phyloP scores from a whole-genome alignment of 1,140 invertebrate species.

The Mercenaria mercenaria region DNA sequence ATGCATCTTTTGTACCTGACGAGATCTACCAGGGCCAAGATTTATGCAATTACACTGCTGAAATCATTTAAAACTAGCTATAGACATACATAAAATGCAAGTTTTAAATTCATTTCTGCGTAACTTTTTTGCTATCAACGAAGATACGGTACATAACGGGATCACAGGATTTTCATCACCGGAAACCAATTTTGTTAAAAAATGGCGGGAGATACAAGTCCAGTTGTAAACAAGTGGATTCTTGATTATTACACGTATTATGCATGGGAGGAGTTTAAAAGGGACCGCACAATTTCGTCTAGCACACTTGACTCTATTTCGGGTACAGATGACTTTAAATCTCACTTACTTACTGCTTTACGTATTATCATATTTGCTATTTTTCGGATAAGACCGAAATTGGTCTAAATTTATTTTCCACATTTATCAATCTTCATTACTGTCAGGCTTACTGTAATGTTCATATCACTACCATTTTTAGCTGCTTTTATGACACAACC shows the following conservation, averaged over 20 bases:
- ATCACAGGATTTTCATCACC: neutral
- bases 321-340: neutral
- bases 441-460: no score
- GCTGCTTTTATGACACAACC: no score
- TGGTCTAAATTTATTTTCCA: neutral
- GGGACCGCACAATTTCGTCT: neutral
- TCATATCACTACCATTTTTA: no score
- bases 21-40: no score
- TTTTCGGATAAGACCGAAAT: neutral
- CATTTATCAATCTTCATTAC: no score
- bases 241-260: neutral
- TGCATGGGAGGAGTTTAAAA: conserved; percentile 15
- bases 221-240: conserved; percentile 20
- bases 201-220: conserved; percentile 27
- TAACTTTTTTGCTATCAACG: no score
- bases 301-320: neutral
- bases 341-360: neutral
- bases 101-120: no score
- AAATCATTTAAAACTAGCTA: no score
- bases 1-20: no score
- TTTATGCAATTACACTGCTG: no score
- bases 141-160: no score
- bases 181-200: neutral
- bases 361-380: neutral
- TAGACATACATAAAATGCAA: no score